Evolutionary conservation across 2,113 vertebrate species (phyloP).

Genomic region (Dasyurus viverrinus): DNA sequence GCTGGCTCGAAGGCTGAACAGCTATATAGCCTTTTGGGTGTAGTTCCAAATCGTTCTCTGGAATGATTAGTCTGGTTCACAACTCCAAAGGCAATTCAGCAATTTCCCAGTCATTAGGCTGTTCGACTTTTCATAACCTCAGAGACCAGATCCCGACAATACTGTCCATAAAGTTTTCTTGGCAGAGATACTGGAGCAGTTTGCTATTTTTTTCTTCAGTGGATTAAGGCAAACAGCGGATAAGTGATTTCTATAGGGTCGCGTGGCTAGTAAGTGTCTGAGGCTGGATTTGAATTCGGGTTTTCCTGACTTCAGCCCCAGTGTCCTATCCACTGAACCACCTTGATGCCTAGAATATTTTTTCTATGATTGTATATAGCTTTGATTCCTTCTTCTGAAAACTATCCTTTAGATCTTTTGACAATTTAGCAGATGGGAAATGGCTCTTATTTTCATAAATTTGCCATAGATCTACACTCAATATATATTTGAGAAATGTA

Average conservation of each 20-base stretch:
- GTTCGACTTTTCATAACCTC: background rate
- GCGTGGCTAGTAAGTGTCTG: background rate
- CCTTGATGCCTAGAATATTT: background rate
- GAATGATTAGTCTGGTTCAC: background rate
- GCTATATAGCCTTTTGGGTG: background rate
- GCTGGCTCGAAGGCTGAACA: background rate
- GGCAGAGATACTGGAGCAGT: too few relatives aligned
- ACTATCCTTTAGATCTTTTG: background rate
- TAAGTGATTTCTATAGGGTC: background rate
- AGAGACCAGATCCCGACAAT: background rate
- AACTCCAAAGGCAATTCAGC: background rate
- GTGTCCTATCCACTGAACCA: background rate
- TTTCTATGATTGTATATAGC: background rate
- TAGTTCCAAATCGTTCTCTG: background rate
- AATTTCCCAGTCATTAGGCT: background rate
- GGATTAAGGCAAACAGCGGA: background rate
- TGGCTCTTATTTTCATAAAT: too few relatives aligned
- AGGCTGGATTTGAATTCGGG: background rate
- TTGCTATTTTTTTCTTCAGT: background rate
- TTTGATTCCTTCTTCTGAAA: background rate
- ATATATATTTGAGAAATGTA: too few relatives aligned
- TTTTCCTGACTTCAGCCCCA: background rate
- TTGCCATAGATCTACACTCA: too few relatives aligned
- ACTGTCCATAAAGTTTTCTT: background rate
- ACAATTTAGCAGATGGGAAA: background rate